These are phyloP conservation scores for Strigamia maritima DNA, from an alignment of 2,888 invertebrate species.

Conservation along the genomic window DNA sequence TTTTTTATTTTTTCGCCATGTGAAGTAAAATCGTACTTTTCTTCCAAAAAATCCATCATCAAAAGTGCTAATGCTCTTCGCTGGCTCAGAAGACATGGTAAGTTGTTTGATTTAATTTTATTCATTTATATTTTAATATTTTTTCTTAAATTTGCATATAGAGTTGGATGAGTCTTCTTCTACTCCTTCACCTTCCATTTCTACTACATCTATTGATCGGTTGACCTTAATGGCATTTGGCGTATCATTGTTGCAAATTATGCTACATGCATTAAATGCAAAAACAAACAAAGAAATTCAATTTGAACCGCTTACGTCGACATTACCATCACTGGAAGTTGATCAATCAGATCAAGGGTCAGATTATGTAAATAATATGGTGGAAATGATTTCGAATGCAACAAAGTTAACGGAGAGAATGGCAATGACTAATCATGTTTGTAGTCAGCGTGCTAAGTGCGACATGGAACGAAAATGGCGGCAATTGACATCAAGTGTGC, in stretches of 20 bases:
- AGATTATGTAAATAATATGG: neutral
- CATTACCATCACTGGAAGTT: neutral
- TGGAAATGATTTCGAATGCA: neutral
- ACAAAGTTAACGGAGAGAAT: neutral
- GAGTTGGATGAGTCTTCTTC: neutral
- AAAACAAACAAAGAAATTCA: neutral
- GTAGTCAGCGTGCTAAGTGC: neutral
- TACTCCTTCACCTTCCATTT: neutral
- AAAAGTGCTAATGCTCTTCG: neutral
- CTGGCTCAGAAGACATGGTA: neutral
- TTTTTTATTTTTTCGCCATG: neutral
- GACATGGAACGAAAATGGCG: constrained; percentile 3
- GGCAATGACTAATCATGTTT: neutral
- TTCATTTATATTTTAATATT: neutral
- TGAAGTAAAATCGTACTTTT: neutral
- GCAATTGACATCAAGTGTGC: neutral
- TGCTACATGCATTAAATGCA: neutral
- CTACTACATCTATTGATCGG: neutral
- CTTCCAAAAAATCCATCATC: neutral
- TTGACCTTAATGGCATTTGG: neutral
- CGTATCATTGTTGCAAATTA: neutral
- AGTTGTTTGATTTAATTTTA: neutral
- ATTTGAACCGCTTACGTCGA: neutral
- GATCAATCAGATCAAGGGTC: neutral
- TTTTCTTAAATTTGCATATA: neutral